phyloP scores from a whole-genome alignment of 2,888 invertebrate species.

The Cordilura impudica region DNA sequence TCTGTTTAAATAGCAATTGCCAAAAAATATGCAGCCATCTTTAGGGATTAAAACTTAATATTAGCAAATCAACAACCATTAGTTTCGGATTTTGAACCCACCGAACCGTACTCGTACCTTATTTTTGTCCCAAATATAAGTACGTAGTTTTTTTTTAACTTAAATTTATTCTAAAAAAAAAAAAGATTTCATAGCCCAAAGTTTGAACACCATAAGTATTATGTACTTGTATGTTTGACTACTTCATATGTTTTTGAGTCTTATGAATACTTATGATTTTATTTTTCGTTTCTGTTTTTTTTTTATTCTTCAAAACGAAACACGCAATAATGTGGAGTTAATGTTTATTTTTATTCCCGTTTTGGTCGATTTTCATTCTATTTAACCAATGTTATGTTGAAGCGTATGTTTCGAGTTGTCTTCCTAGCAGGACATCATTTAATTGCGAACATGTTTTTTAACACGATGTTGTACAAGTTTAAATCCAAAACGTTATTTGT shows the following conservation, averaged over 20 bases:
- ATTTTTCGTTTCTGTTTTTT: neutral
- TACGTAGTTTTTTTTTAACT: too few species aligned
- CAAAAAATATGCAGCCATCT: too few species aligned
- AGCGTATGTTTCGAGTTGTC: constrained; percentile 60
- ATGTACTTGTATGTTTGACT: constrained; percentile 12
- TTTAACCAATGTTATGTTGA: constrained; percentile 52
- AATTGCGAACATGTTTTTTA: constrained; percentile 77
- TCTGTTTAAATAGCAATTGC: too few species aligned
- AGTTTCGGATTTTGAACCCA: too few species aligned
- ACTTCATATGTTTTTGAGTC: constrained; percentile 38
- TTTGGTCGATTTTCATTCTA: constrained; percentile 23
- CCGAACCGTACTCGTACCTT: too few species aligned
- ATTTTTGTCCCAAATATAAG: too few species aligned
- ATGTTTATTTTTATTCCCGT: constrained; percentile 27
- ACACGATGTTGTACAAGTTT: constrained; percentile 75
- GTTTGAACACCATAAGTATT: constrained; percentile 4
- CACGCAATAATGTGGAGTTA: constrained; percentile 58
- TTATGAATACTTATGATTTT: constrained; percentile 20
- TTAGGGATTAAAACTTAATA: too few species aligned
- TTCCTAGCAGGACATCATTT: constrained; percentile 77
- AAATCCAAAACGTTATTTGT: constrained; percentile 51
- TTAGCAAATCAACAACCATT: too few species aligned
- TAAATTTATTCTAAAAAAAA: too few species aligned
- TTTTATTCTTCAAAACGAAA: constrained; percentile 37
- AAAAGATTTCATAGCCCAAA: neutral